phyloP scores from a whole-genome alignment of 2,888 invertebrate species.

The Polydesmus complanatus region DNA sequence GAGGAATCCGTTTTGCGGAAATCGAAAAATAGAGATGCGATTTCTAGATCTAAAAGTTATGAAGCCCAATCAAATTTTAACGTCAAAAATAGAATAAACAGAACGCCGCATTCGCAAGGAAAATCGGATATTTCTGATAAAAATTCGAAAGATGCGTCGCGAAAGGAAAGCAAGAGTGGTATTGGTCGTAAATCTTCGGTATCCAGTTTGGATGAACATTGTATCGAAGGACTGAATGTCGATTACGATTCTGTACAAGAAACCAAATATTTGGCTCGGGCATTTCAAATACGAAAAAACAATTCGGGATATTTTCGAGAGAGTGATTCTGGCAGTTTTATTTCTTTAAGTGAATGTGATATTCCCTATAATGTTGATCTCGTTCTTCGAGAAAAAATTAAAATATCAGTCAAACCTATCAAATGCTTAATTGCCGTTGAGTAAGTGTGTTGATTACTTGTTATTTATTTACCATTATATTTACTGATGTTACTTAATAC shows the following conservation, averaged over 20 bases:
- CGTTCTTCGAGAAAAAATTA: conserved; percentile 35
- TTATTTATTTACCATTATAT: neutral
- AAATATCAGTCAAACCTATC: conserved; percentile 38
- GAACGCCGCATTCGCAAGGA: neutral
- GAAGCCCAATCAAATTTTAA: neutral
- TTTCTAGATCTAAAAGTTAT: neutral
- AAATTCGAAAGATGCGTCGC: neutral
- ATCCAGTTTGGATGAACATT: conserved; percentile 16
- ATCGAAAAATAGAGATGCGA: neutral
- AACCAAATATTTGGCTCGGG: conserved; percentile 3
- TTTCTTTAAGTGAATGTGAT: conserved; percentile 24
- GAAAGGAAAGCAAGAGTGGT: neutral
- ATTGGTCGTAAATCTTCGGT: neutral
- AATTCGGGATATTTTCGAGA: conserved; percentile 15
- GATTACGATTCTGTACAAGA: conserved; percentile 18
- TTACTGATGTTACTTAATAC: neutral
- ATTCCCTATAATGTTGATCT: conserved; percentile 30
- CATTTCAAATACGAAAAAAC: neutral
- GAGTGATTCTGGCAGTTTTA: conserved; percentile 24
- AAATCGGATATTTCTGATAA: neutral
- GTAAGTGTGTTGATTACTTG: conserved; percentile 1
- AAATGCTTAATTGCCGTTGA: conserved; percentile 28
- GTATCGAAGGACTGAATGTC: conserved; percentile 7
- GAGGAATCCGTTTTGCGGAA: neutral
- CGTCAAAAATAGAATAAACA: neutral